Percentiles rank a stretch among this genome's conserved stretches.
Evolutionary conservation across 2,888 invertebrate species (phyloP).

Genomic region (Atherix ibis): DNA sequence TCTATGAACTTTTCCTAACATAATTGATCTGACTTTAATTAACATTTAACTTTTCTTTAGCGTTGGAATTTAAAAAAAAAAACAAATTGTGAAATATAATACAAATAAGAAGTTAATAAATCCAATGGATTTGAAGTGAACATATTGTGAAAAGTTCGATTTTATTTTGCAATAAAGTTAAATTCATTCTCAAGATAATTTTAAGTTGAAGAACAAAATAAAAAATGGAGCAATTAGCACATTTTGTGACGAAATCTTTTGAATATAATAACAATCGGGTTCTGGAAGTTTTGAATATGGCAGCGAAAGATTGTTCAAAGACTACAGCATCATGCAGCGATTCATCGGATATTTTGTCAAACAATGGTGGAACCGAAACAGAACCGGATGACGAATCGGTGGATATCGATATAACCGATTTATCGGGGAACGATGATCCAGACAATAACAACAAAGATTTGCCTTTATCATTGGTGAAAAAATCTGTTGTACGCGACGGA

Average conservation of each 20-base stretch:
- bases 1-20: too few relatives aligned
- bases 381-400: conserved; percentile 31
- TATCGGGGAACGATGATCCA: conserved; percentile 22
- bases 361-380: conserved; percentile 14
- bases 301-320: conserved; percentile 22
- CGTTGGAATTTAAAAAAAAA: too few relatives aligned
- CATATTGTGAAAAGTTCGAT: too few relatives aligned
- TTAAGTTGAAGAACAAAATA: too few relatives aligned
- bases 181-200: too few relatives aligned
- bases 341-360: conserved; percentile 12
- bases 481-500: conserved; percentile 10
- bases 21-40: too few relatives aligned
- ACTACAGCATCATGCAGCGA: conserved; percentile 12
- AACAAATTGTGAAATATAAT: too few relatives aligned
- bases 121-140: too few relatives aligned
- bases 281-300: conserved; percentile 23
- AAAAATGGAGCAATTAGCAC: conserved; percentile 78
- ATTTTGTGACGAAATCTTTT: conserved; percentile 80
- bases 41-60: too few relatives aligned
- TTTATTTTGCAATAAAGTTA: too few relatives aligned
- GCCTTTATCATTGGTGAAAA: conserved; percentile 20
- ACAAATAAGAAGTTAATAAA: too few relatives aligned
- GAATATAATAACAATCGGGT: conserved; percentile 38
- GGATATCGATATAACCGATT: conserved; percentile 32
- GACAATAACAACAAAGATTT: conserved; percentile 16